phyloP scores from a whole-genome alignment of 1,140 invertebrate species.

The Globodera ellingtonae region DNA sequence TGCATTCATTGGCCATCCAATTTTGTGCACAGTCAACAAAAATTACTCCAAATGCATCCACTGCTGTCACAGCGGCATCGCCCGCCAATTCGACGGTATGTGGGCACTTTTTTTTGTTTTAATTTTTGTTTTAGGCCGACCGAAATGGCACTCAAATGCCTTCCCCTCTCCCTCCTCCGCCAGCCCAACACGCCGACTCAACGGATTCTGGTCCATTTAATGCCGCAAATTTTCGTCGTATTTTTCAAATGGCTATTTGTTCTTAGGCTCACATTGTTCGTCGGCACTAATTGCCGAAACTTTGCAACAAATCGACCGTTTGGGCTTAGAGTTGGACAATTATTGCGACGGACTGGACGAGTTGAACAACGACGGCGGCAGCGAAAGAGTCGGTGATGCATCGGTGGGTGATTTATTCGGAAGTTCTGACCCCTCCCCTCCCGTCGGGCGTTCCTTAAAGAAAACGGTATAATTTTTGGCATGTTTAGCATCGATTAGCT shows the following conservation, averaged over 20 bases:
- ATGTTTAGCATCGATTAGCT: neutral
- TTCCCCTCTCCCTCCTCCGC: neutral
- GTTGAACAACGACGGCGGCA: neutral
- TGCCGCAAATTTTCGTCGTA: neutral
- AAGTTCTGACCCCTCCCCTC: no score
- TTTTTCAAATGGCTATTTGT: neutral
- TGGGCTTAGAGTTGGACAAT: conserved; percentile 37
- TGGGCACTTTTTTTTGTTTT: neutral
- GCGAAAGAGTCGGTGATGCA: neutral
- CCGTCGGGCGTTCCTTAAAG: no score
- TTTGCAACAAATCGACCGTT: conserved; percentile 45
- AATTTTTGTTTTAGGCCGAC: neutral
- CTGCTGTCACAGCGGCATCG: no score
- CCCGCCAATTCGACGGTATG: no score
- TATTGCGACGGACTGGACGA: conserved; percentile 33
- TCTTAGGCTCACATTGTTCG: conserved; percentile 20
- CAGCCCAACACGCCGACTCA: conserved; percentile 4
- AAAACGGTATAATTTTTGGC: no score
- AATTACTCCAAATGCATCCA: neutral
- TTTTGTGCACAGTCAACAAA: neutral
- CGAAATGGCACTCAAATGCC: neutral
- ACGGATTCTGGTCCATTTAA: neutral
- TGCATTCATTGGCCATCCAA: neutral
- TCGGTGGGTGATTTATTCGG: no score
- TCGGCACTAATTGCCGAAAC: conserved; percentile 40